These are phyloP conservation scores for Xylocopa sonorina DNA, from an alignment of 1,140 invertebrate genomes.

Conservation along the genomic window DNA sequence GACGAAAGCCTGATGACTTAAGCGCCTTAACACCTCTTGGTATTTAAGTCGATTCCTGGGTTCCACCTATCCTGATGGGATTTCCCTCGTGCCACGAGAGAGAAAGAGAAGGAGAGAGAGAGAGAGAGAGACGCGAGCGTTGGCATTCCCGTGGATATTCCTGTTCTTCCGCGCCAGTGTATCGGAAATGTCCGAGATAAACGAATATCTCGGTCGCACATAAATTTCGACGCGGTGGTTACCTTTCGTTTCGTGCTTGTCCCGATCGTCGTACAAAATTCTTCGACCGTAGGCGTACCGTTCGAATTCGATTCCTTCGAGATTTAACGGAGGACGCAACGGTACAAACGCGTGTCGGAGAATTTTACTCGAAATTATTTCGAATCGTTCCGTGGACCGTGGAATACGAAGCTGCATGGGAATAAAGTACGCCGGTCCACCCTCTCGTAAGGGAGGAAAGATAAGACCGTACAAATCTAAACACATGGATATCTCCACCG, in stretches of 20 bases:
- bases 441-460: too few species aligned
- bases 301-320: neutral
- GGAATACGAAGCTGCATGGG: too few species aligned
- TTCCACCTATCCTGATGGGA: neutral
- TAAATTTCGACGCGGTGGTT: neutral
- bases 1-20: slow-evolving; percentile 57
- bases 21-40: slow-evolving; percentile 61
- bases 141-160: neutral
- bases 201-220: neutral
- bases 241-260: too few species aligned
- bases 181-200: neutral
- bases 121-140: neutral
- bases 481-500: too few species aligned
- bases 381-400: too few species aligned
- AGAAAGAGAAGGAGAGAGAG: too few species aligned
- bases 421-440: too few species aligned
- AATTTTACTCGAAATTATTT: too few species aligned
- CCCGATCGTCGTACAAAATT: too few species aligned
- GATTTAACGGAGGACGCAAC: neutral
- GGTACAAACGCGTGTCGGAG: too few species aligned
- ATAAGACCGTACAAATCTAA: too few species aligned
- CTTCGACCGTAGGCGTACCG: neutral
- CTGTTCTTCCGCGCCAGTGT: neutral
- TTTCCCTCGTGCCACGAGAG: slow-evolving; percentile 9
- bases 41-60: slow-evolving; percentile 55